Evolutionary conservation across 2,888 invertebrate genomes (phyloP).

Genomic region (Eupithecia tripunctaria): DNA sequence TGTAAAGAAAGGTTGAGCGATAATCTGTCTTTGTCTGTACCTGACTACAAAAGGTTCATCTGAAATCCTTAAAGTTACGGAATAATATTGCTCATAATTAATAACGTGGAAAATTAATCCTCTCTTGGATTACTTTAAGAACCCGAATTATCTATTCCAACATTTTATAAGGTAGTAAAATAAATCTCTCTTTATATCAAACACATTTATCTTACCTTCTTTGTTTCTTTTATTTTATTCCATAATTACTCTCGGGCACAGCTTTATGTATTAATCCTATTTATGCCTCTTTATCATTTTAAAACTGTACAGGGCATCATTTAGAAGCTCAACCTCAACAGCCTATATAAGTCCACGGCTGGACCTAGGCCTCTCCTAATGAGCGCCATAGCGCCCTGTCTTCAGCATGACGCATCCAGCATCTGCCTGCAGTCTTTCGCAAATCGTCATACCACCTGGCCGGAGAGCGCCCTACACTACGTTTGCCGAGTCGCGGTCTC

Average conservation of each 20-base stretch:
- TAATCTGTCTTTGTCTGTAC: background rate
- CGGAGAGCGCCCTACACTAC: too few species aligned
- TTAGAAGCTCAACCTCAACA: too few species aligned
- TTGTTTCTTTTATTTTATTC: constrained; percentile 53
- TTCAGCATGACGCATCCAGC: too few species aligned
- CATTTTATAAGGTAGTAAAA: constrained; percentile 14
- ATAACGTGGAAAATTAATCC: constrained; percentile 10
- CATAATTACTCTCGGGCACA: constrained; percentile 42
- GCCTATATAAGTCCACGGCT: too few species aligned
- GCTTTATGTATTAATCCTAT: constrained; percentile 37
- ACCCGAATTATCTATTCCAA: background rate
- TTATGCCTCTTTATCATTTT: constrained; percentile 17
- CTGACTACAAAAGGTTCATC: background rate
- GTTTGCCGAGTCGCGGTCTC: too few species aligned
- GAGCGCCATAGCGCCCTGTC: too few species aligned
- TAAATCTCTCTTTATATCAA: constrained; percentile 47
- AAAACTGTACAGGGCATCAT: constrained; percentile 9
- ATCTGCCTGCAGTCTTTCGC: too few species aligned
- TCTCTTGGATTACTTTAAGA: background rate
- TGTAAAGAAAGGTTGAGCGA: background rate
- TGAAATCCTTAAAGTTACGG: constrained; percentile 1
- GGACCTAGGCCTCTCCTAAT: too few species aligned
- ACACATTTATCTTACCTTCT: constrained; percentile 54
- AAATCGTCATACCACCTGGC: too few species aligned
- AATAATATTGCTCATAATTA: constrained; percentile 12